Conservation (phyloP, 2,888 invertebrate genomes). For the Drosophila longiperda region DNA sequence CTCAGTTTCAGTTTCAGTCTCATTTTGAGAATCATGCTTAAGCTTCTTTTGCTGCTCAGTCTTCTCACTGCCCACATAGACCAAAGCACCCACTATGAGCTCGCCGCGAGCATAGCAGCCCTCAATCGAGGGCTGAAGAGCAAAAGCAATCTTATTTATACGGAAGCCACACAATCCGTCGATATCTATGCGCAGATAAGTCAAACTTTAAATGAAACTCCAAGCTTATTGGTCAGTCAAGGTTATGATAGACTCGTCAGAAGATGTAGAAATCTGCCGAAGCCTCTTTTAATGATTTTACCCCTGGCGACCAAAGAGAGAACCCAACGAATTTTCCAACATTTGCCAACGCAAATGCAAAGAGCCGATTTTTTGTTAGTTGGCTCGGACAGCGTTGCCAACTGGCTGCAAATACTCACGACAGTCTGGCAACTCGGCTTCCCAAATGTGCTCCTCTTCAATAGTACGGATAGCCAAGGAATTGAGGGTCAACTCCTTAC, state of each 20-base stretch:
- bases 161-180: background rate
- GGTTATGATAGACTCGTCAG: background rate
- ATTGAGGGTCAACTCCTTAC: slow-evolving; percentile 5
- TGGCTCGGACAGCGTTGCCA: slow-evolving; percentile 19
- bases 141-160: slow-evolving; percentile 45
- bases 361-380: slow-evolving; percentile 41
- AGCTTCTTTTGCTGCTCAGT: slow-evolving; percentile 10
- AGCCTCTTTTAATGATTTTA: slow-evolving; percentile 45
- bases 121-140: slow-evolving; percentile 38
- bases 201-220: slow-evolving; percentile 25
- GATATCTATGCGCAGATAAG: slow-evolving; percentile 18
- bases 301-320: background rate
- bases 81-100: slow-evolving; percentile 5
- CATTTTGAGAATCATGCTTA: slow-evolving; percentile 28
- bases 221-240: slow-evolving; percentile 34
- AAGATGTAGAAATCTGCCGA: slow-evolving; percentile 1
- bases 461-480: slow-evolving; percentile 16
- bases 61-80: slow-evolving; percentile 1
- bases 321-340: slow-evolving; percentile 13
- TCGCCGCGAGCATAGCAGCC: slow-evolving; percentile 20
- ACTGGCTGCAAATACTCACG: slow-evolving; percentile 34
- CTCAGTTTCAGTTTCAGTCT: background rate
- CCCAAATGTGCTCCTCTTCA: slow-evolving; percentile 54
- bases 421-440: slow-evolving; percentile 45
- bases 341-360: slow-evolving; percentile 42